Base-by-base conservation (phyloP, 1,140 invertebrate genomes). In the Drosophila oshimai region DNA sequence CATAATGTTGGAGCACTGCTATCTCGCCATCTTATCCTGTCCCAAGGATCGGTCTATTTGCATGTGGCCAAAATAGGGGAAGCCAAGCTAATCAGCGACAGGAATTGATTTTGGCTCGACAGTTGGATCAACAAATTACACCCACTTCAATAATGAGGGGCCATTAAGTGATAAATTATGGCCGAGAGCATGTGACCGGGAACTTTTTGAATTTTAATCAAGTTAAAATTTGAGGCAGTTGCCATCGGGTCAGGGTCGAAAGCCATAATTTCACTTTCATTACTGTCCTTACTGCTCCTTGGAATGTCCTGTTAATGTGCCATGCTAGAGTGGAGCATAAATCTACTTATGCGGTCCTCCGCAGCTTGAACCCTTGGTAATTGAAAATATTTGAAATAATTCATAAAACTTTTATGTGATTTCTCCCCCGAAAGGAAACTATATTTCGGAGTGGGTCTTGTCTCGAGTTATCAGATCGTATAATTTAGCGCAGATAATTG, bases 361-460 rank as follows among this genome's bases (percentile, higher is more conserved):
- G 24, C 41, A 46, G 34, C 18, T 53, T 12, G 70, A 64, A 20
- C 45, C 7, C 61, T 36, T 53, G 79, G 76, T 87, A 87, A 87
- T 87, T 87, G 81, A 87, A 87, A 87, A 87, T 87, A 77, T 87
- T 87, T 88, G 49, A 74, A 81, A 87, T 87, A 87, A 87, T 87
- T 87, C 81, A 87, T 88, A 87, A 74, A 81, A 87, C 81, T 81
- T 67, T 87, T 87, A 87, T 87, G 81, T 68, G 81, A 87, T 87
- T 81, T 80, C 26, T 22, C 12, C 53, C 58, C 69, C 55, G 12
- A 69, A 80, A 69, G 42, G 64, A 73, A 78, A 62, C 67, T 60
- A 62, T 61, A 57, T 45, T 58, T 54, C 10, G 12, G 47, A 44
- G 58, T 51, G 62, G 58, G 44, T 33, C 18, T 28, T 36, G 33